Conservation (phyloP, 2,797 vertebrate genomes). For the Pterois miles region DNA sequence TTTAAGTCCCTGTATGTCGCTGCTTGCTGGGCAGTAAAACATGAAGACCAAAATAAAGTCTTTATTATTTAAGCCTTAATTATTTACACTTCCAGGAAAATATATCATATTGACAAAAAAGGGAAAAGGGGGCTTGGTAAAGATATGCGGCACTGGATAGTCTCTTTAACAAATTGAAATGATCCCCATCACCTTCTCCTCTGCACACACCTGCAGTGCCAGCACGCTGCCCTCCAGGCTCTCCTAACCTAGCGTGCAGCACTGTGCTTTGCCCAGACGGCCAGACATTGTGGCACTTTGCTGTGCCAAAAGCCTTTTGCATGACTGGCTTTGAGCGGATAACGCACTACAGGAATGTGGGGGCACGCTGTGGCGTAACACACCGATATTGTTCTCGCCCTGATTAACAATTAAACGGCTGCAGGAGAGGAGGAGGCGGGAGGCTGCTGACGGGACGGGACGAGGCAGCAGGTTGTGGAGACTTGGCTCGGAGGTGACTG, state of each 20-base stretch:
- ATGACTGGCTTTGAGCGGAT: conserved; percentile 73
- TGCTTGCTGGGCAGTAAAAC: neutral
- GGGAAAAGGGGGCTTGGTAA: neutral
- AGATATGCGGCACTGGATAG: neutral
- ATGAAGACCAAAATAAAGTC: neutral
- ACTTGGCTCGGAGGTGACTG: conserved; percentile 5
- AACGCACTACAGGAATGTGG: conserved; percentile 74
- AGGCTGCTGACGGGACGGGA: conserved; percentile 31
- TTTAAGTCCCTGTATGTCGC: too few species aligned
- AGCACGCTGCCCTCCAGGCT: conserved; percentile 1
- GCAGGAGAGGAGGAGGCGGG: conserved; percentile 11
- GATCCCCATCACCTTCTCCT: neutral
- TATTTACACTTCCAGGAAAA: neutral
- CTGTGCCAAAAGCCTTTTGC: conserved; percentile 74
- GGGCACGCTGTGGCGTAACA: conserved; percentile 50
- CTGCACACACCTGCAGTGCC: conserved; percentile 27
- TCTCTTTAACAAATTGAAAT: neutral
- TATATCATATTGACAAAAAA: neutral
- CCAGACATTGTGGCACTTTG: conserved; percentile 64
- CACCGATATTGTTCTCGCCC: conserved; percentile 54
- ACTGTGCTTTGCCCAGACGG: conserved; percentile 44
- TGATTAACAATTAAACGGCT: conserved; percentile 53
- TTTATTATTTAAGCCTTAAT: too few species aligned
- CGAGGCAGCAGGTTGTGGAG: conserved; percentile 23
- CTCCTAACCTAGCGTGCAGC: neutral